Conservation (phyloP, 2,888 invertebrate species). For the Hydraecia micacea region DNA sequence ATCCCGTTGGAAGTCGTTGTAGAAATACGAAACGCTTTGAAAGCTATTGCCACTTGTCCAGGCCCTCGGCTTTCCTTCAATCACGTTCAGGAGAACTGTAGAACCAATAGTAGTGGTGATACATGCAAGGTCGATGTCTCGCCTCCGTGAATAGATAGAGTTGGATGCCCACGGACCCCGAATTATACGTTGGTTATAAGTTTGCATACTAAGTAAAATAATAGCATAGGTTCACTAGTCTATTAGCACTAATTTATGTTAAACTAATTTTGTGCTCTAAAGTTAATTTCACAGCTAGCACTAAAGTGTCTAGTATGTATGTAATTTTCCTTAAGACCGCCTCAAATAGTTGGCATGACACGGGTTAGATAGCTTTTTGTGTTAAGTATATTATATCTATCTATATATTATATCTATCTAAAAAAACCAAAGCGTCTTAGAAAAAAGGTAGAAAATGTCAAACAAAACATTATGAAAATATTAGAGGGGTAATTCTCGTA, state of each 20-base stretch:
- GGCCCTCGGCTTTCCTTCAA: not conserved
- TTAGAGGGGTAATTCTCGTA: too few relatives aligned
- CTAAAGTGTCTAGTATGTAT: not conserved
- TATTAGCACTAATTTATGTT: constrained; percentile 28
- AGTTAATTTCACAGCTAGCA: not conserved
- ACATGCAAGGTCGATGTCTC: constrained; percentile 19
- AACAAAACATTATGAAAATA: not conserved
- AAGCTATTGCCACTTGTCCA: too few relatives aligned
- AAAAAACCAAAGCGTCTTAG: not conserved
- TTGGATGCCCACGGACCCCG: constrained; percentile 3
- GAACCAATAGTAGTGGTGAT: constrained; percentile 30
- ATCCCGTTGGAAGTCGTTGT: too few relatives aligned
- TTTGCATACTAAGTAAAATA: constrained; percentile 32
- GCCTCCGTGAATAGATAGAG: constrained; percentile 23
- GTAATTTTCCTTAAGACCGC: not conserved
- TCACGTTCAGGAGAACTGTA: not conserved
- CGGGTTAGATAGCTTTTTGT: not conserved
- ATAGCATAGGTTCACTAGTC: not conserved
- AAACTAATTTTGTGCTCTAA: not conserved
- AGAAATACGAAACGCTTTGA: not conserved
- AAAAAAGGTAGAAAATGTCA: not conserved
- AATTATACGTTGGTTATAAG: constrained; percentile 39
- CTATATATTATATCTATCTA: too few relatives aligned
- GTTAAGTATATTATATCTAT: not conserved
- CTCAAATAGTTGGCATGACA: too few relatives aligned